Conservation (phyloP, 2,797 vertebrate genomes). For the Fundulus diaphanus region DNA sequence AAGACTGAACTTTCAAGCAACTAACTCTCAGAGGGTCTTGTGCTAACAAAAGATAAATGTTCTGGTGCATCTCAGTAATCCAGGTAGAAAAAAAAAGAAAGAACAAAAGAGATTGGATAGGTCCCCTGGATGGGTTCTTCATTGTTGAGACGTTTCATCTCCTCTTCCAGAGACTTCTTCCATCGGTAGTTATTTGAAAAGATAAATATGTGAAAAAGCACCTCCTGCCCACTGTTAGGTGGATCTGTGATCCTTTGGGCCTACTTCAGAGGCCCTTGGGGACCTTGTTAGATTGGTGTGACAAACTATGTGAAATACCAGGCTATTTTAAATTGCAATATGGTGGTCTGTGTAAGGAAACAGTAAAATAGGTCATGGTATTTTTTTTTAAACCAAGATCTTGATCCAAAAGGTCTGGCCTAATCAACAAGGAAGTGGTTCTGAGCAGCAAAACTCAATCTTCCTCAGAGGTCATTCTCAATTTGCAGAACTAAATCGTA, state of each 20-base stretch:
- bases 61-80: too few relatives aligned
- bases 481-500: neutral
- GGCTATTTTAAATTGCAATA: neutral
- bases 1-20: too few relatives aligned
- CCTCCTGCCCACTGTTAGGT: neutral
- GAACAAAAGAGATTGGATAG: too few relatives aligned
- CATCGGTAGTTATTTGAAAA: too few relatives aligned
- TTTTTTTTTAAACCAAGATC: neutral
- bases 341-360: neutral
- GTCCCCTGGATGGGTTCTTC: too few relatives aligned
- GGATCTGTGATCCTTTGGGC: neutral
- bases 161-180: too few relatives aligned
- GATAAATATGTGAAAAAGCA: neutral
- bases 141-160: too few relatives aligned
- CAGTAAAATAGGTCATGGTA: neutral
- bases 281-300: neutral
- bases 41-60: too few relatives aligned
- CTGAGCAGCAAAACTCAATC: neutral
- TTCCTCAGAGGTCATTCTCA: neutral
- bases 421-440: neutral
- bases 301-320: neutral
- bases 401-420: neutral
- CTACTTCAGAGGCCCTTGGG: too few relatives aligned
- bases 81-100: too few relatives aligned
- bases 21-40: too few relatives aligned